Evolutionary conservation across 2,888 invertebrate species (phyloP), one percentile per base, ranked within the genome.

Genomic region (Melanchra persicariae): DNA sequence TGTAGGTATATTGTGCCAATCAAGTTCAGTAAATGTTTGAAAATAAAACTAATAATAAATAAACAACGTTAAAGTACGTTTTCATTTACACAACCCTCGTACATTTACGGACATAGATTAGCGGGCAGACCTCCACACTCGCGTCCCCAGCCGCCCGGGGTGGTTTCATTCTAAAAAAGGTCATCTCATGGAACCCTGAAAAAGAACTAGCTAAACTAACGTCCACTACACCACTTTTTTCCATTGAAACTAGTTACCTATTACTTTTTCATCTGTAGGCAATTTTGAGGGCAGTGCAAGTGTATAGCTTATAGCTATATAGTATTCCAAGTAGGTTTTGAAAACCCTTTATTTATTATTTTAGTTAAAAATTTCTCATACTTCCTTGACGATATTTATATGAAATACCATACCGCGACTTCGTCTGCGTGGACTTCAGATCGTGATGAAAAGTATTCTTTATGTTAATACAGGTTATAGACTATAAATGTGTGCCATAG

Each of bases 181-280:
- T 60, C 67, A 22, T 40, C 47, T 76, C 74, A 77, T 81, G 54
- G 54, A 79, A 67, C 66, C 40, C 26, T 54, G 57, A 62, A 69
- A 79, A 68, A 70, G 47, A 65, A 51, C 17, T 22, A 51, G 52
- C 47, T 51, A 34, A 60, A 26, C 54, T 15, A 34, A 45, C 37
- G 64, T 72, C 61, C 74, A 52, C 61, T 58, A 57, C 49, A 60
- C 26, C 45, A 34, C 61, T 43, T 40, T 26, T 52, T 40, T 47
- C 22, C 47, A 70, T 34, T 70, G 34, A 59, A 70, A 37, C 1
- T 43, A 10, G 10, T 8, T 12, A n/a, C n/a, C n/a, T n/a, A 26
- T 43, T 26, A 43, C 45, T 37, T 70, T 59, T 70, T 43, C 30
- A 47, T 74, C 9, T 47, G 12, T 30, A 40, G n/a, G 30, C 2